Base-by-base conservation (phyloP, 2,797 vertebrate species). In the Trichosurus vulpecula region DNA sequence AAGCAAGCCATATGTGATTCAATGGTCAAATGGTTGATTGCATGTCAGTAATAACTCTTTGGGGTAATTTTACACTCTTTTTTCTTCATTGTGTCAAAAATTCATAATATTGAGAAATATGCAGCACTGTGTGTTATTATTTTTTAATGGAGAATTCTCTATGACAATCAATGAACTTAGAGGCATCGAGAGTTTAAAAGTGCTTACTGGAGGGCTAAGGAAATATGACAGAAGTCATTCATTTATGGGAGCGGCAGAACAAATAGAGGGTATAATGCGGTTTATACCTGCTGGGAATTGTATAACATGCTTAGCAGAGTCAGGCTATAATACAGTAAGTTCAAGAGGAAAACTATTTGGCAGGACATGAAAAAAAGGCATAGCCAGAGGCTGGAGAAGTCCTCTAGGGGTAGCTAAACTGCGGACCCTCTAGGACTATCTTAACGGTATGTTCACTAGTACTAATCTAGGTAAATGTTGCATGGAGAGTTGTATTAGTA, bases 111-210 rank as follows among this genome's bases (percentile, higher is more conserved):
- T 90, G 92, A 97, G 96, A 97, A 96, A 94, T 94, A 93, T n/a
- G 93, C 27, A 91, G 54, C 81, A 96, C 95, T 93, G 92, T 96
- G 97, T 97, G 96, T 97, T 74, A 41, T 74, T 35, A 61, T 97
- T 96, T 98, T 95, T 97, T 97, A 98, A 98, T 97, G 96, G 95
- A 95, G 95, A 95, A 55, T 30, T 30, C 93, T 91, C 90, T 74
- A 92, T 89, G 13, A 94, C 90, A 97, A 96, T 97, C 97, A 97
- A 95, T 97, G 97, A 97, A 94, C 95, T 97, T 96, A 96, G 90
- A 93, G 92, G 93, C 93, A 97, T 97, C 96, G 97, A 95, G 94
- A 96, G 90, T 95, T 97, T 98, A 98, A 97, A 97, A 93, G 95
- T 96, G 96, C 94, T 98, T 98, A 96, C 95, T 94, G 92, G 66